Conservation (phyloP, 1,140 invertebrate genomes). For the Sminthurinus signatus region DNA sequence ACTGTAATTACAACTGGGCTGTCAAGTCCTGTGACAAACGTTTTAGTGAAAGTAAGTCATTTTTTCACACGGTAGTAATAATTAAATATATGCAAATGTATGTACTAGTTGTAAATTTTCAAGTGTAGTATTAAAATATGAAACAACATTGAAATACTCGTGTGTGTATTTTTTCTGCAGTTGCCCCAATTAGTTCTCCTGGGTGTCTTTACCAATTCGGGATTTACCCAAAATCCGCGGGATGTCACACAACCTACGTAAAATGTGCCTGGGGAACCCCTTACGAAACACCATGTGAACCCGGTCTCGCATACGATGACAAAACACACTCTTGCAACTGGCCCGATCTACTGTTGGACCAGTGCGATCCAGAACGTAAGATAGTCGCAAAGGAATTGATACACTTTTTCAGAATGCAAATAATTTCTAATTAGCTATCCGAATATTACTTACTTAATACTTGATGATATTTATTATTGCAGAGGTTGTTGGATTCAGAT, state of each 20-base stretch:
- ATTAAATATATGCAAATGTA: too few species aligned
- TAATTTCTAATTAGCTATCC: background rate
- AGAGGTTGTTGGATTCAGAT: constrained; percentile 52
- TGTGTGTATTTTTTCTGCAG: too few species aligned
- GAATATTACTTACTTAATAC: background rate
- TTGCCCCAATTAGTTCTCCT: constrained; percentile 65
- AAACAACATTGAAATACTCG: too few species aligned
- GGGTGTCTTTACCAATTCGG: constrained; percentile 85
- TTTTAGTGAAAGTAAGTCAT: constrained; percentile 24
- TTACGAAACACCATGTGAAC: constrained; percentile 68
- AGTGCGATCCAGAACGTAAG: constrained; percentile 76
- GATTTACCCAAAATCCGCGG: constrained; percentile 64
- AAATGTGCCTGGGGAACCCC: constrained; percentile 78
- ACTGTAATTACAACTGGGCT: constrained; percentile 91
- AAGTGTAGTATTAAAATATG: too few species aligned
- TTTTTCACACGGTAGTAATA: too few species aligned
- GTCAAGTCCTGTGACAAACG: constrained; percentile 51
- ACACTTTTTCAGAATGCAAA: background rate
- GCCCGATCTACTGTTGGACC: constrained; percentile 77
- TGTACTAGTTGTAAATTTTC: too few species aligned
- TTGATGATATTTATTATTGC: constrained; percentile 26
- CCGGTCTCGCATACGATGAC: constrained; percentile 73
- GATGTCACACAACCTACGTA: constrained; percentile 76
- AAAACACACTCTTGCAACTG: constrained; percentile 84
- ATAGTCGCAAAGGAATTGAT: too few species aligned